Percentiles rank a stretch among this genome's conserved stretches.
Evolutionary conservation across 1,140 invertebrate genomes (phyloP).

Genomic region (Ceratosolen fusciceps): DNA sequence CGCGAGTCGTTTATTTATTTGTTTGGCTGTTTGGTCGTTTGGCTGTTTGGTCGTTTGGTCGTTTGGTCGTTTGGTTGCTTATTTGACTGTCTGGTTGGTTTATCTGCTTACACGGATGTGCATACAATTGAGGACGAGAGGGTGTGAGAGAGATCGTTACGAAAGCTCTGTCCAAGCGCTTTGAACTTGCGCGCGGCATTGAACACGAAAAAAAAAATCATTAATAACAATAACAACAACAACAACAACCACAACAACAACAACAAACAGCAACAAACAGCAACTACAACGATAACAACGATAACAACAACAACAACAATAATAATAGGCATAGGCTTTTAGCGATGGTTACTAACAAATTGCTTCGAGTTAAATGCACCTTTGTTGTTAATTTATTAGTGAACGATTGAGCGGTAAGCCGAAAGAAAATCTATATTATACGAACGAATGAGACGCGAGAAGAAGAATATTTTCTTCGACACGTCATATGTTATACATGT

Average conservation of each 20-base stretch:
- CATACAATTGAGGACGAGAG: background rate
- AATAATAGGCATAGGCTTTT: background rate
- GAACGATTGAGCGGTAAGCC: slow-evolving; percentile 1
- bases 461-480: slow-evolving; percentile 19
- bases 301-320: too few species aligned
- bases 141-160: too few species aligned
- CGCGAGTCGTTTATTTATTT: slow-evolving; percentile 34
- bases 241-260: too few species aligned
- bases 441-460: slow-evolving; percentile 24
- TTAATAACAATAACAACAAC: too few species aligned
- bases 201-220: too few species aligned
- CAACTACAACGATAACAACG: too few species aligned
- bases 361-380: slow-evolving; percentile 28
- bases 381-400: slow-evolving; percentile 29
- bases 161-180: background rate
- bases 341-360: slow-evolving; percentile 17
- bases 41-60: background rate
- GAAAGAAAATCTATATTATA: slow-evolving; percentile 29
- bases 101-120: background rate
- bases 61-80: background rate
- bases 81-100: too few species aligned
- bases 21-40: slow-evolving; percentile 10
- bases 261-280: too few species aligned
- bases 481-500: slow-evolving; percentile 29
- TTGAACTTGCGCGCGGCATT: slow-evolving; percentile 2